Evolutionary conservation across 2,797 vertebrate species (phyloP).

Genomic region (Clarias platycephalus): DNA sequence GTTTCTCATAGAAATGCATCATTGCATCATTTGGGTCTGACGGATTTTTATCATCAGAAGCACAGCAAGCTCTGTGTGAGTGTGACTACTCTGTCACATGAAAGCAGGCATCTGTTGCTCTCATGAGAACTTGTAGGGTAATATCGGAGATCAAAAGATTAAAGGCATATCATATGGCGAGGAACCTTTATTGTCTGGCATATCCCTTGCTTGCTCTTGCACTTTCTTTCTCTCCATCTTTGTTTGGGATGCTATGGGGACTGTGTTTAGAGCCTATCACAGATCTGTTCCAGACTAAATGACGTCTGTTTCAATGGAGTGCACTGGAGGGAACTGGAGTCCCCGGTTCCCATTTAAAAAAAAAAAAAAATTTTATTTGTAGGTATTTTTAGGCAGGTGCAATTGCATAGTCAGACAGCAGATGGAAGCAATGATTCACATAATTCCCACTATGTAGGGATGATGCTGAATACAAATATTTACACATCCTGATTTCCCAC

Average conservation of each 20-base stretch:
- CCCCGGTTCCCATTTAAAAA: background rate
- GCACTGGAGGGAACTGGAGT: conserved; percentile 25
- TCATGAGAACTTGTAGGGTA: conserved; percentile 25
- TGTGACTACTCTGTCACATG: conserved; percentile 23
- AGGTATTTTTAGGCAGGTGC: conserved; percentile 20
- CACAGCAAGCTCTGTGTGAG: conserved; percentile 1
- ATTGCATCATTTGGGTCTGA: conserved; percentile 9
- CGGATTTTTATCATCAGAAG: background rate
- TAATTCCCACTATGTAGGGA: conserved; percentile 8
- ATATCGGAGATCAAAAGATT: conserved; percentile 36
- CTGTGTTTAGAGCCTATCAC: conserved; percentile 43
- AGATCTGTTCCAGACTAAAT: conserved; percentile 53
- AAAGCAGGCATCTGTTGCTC: conserved; percentile 29
- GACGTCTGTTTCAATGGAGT: conserved; percentile 48
- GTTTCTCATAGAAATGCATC: conserved; percentile 14
- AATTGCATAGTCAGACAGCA: conserved; percentile 54
- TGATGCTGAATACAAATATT: conserved; percentile 22
- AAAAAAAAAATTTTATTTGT: background rate
- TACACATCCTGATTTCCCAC: conserved; percentile 18
- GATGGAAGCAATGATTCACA: conserved; percentile 60
- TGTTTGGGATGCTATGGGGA: conserved; percentile 34
- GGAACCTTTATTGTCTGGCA: conserved; percentile 22
- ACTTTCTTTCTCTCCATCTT: conserved; percentile 7
- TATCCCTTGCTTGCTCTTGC: background rate
- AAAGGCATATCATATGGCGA: conserved; percentile 33